These are phyloP conservation scores for Montipora foliosa DNA, from an alignment of 64 coral and sea anemone species.

Conservation along the genomic window DNA sequence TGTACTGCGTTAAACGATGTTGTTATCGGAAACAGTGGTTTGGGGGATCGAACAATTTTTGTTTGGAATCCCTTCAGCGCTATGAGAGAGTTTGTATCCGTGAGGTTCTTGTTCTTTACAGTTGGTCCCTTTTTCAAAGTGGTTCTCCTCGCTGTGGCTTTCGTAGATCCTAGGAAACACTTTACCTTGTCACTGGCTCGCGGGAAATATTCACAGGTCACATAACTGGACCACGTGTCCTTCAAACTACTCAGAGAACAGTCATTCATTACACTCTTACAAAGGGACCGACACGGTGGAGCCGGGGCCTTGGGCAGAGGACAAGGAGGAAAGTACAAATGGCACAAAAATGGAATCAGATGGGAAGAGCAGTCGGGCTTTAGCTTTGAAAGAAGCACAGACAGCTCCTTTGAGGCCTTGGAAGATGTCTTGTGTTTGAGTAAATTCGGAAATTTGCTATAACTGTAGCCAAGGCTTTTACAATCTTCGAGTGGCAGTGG, in stretches of 20 bases:
- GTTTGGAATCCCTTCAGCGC: neutral
- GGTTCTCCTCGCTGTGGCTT: constrained; percentile 10
- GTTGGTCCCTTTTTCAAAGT: neutral
- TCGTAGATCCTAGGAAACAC: constrained; percentile 7
- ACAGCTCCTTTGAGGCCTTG: constrained; percentile 4
- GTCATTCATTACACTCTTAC: constrained; percentile 26
- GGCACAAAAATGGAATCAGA: constrained; percentile 47
- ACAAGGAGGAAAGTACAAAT: constrained; percentile 42
- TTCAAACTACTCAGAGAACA: constrained; percentile 12
- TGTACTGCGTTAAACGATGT: neutral
- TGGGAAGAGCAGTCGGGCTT: constrained; percentile 37
- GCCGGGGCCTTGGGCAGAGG: neutral
- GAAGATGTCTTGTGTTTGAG: constrained; percentile 17
- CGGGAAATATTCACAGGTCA: constrained; percentile 48
- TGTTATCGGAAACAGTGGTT: neutral
- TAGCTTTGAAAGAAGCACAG: constrained; percentile 27
- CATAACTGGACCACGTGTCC: constrained; percentile 28
- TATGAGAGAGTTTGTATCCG: neutral
- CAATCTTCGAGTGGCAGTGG: constrained; percentile 15
- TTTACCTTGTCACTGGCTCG: constrained; percentile 7
- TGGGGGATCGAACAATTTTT: neutral
- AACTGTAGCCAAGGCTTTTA: constrained; percentile 6
- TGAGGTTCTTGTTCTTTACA: neutral
- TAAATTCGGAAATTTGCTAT: neutral
- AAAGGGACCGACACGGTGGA: constrained; percentile 60